These are phyloP conservation scores for Junonia oenone DNA, from an alignment of 2,888 invertebrate species.

Conservation along the genomic window DNA sequence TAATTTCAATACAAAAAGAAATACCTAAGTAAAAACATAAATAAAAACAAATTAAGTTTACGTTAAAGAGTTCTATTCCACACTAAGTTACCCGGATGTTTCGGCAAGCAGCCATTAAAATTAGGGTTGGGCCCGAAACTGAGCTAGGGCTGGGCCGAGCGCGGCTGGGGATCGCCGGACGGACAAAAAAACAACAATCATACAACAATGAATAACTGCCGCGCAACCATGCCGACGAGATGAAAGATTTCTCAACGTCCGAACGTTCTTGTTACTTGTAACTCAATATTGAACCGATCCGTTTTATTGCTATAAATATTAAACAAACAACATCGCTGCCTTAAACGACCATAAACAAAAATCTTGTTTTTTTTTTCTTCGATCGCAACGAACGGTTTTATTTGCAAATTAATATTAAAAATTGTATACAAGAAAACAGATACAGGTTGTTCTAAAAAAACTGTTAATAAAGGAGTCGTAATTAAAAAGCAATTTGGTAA, in stretches of 20 bases:
- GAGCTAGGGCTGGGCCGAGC: slow-evolving; percentile 67
- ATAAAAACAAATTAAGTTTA: background rate
- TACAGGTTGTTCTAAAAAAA: slow-evolving; percentile 36
- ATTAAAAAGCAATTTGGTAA: slow-evolving; percentile 78
- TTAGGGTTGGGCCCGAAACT: slow-evolving; percentile 76
- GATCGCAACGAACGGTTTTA: background rate
- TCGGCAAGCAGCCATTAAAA: slow-evolving; percentile 76
- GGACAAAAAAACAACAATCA: slow-evolving; percentile 57
- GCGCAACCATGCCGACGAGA: slow-evolving; percentile 66
- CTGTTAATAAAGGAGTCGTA: slow-evolving; percentile 65
- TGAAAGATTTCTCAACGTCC: slow-evolving; percentile 72
- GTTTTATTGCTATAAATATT: slow-evolving; percentile 38
- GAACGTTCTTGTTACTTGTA: slow-evolving; percentile 65
- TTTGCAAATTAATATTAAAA: slow-evolving; percentile 4
- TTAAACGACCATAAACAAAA: slow-evolving; percentile 6
- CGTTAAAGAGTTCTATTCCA: slow-evolving; percentile 43
- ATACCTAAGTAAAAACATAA: too few species aligned
- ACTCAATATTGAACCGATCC: slow-evolving; percentile 58
- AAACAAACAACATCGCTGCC: slow-evolving; percentile 12
- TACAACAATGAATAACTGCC: slow-evolving; percentile 63
- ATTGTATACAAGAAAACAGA: background rate
- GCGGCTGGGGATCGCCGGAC: slow-evolving; percentile 52
- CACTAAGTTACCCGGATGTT: slow-evolving; percentile 67
- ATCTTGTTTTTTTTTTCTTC: slow-evolving; percentile 3
- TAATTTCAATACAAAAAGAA: too few species aligned